Percentiles rank a stretch among this genome's conserved stretches.
phyloP scores from a whole-genome alignment of 2,888 invertebrate genomes.

The Macaria notata region DNA sequence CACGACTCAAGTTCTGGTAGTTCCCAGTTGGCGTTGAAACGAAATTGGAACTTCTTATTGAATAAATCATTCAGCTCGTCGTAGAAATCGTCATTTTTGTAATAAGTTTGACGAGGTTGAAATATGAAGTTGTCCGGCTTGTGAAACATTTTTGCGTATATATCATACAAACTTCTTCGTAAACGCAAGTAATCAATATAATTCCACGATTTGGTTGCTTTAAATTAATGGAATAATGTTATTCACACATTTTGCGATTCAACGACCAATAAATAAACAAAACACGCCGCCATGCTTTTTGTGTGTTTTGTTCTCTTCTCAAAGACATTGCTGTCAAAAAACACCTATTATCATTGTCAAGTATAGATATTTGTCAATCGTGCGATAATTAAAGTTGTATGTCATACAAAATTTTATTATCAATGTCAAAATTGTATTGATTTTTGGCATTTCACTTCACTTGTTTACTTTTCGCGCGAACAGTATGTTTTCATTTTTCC shows the following conservation, averaged over 20 bases:
- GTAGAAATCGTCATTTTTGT: constrained; percentile 58
- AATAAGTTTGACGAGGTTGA: constrained; percentile 53
- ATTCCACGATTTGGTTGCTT: no score
- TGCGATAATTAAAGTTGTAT: no score
- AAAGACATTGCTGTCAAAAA: no score
- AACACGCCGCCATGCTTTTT: no score
- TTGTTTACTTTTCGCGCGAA: constrained; percentile 14
- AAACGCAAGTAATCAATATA: no score
- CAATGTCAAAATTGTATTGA: constrained; percentile 9
- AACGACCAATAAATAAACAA: no score
- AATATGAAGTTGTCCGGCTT: constrained; percentile 52
- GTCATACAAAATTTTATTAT: not conserved
- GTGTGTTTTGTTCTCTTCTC: no score
- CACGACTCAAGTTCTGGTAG: constrained; percentile 60
- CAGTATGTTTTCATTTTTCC: not conserved
- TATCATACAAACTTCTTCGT: constrained; percentile 2
- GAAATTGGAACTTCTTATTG: constrained; percentile 71
- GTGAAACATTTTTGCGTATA: constrained; percentile 48
- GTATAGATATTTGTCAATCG: no score
- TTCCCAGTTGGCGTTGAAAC: constrained; percentile 58
- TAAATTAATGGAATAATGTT: no score
- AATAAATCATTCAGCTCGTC: constrained; percentile 68
- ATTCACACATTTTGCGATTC: no score
- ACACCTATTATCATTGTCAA: no score
- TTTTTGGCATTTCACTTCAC: constrained; percentile 9